phyloP scores from a whole-genome alignment of 1,140 invertebrate genomes.

The Sitobion miscanthi region DNA sequence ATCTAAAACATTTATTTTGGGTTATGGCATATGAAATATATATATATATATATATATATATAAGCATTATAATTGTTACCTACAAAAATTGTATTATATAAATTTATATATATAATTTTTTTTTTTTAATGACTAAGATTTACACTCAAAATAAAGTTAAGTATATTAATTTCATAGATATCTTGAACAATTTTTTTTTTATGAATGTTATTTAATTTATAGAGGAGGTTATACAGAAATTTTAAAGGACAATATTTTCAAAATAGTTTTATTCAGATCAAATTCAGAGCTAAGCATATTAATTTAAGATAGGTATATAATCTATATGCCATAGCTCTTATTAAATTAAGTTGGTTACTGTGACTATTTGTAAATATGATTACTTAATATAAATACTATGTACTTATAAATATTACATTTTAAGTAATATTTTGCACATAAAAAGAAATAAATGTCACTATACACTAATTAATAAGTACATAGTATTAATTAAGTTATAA shows the following conservation, averaged over 20 bases:
- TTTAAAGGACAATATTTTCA: neutral
- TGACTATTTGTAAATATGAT: neutral
- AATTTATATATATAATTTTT: neutral
- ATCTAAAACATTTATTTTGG: neutral
- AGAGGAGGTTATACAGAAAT: neutral
- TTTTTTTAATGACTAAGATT: neutral
- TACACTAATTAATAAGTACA: neutral
- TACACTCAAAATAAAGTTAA: neutral
- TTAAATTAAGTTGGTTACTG: neutral
- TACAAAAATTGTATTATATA: neutral
- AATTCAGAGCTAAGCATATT: neutral
- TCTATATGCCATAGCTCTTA: neutral
- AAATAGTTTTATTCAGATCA: conserved; percentile 9
- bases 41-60: neutral
- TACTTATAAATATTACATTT: conserved; percentile 10
- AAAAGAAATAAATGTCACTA: neutral
- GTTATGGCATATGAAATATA: neutral
- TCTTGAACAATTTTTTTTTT: neutral
- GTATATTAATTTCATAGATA: neutral
- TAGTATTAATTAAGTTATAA: conserved; percentile 1
- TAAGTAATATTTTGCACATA: neutral
- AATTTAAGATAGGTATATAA: neutral
- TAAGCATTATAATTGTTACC: neutral
- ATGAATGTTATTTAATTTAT: neutral
- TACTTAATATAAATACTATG: neutral